Conservation (phyloP, 2,797 vertebrate genomes). For the Clarias platycephalus region DNA sequence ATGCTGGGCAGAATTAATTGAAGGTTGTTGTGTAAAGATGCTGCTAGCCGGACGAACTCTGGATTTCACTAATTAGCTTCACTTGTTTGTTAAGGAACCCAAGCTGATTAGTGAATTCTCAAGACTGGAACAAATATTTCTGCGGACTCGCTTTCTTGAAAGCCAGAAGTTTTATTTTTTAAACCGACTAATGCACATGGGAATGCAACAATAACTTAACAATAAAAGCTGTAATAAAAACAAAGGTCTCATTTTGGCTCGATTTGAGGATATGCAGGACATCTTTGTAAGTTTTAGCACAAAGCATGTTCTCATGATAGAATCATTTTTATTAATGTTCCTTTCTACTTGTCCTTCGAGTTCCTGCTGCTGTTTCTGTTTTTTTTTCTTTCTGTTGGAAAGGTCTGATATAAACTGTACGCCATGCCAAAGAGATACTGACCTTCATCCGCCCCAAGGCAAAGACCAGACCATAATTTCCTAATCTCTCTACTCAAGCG, state of each 20-base stretch:
- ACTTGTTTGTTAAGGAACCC: constrained; percentile 12
- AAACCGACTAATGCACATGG: not conserved
- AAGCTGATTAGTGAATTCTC: constrained; percentile 15
- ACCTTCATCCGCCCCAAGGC: constrained; percentile 26
- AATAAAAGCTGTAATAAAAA: not conserved
- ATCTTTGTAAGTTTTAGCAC: constrained; percentile 12
- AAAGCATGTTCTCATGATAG: constrained; percentile 1
- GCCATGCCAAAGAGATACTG: constrained; percentile 18
- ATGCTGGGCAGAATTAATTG: not conserved
- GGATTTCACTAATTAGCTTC: constrained; percentile 26
- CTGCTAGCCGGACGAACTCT: not conserved
- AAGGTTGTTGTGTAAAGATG: not conserved
- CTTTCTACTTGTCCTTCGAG: not conserved
- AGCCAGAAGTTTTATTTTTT: not conserved
- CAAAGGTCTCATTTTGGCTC: not conserved
- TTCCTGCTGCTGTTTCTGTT: constrained; percentile 1
- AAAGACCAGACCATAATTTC: constrained; percentile 15
- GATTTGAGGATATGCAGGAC: not conserved
- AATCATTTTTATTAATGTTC: constrained; percentile 13
- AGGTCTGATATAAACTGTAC: not conserved
- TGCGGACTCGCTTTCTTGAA: not conserved
- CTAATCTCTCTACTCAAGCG: constrained; percentile 4
- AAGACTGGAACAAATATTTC: not conserved
- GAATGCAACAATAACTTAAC: not conserved
- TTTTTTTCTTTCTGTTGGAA: constrained; percentile 19